A percentile compares a stretch with the other conserved stretches of the same genome.
Conservation (phyloP, 2,797 vertebrate genomes). For the Remorina albescens region DNA sequence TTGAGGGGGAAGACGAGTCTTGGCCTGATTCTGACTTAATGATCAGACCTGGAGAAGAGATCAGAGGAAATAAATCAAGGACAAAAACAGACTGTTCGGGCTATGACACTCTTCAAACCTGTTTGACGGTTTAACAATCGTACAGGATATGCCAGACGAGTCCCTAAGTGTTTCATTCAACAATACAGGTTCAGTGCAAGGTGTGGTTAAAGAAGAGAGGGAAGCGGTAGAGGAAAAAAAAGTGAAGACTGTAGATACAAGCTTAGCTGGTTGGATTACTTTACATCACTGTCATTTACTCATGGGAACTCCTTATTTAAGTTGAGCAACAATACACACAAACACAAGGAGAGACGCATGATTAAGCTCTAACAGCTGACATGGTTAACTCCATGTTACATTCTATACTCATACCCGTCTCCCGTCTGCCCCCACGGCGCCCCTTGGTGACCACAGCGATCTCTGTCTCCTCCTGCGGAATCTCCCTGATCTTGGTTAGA, state of each 20-base stretch:
- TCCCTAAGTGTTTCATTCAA: background rate
- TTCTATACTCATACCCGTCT: constrained; percentile 81
- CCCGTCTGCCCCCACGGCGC: constrained; percentile 88
- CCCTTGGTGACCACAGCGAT: constrained; percentile 90
- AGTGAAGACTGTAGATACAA: constrained; percentile 1
- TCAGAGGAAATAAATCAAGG: background rate
- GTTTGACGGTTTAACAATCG: background rate
- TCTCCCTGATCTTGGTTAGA: constrained; percentile 93
- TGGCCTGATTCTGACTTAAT: constrained; percentile 77
- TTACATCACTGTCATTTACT: constrained; percentile 3
- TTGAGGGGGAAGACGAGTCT: constrained; percentile 75
- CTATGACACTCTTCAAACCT: background rate
- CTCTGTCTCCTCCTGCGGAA: constrained; percentile 93
- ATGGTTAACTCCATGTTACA: background rate
- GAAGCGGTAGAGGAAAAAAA: background rate
- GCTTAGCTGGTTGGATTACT: constrained; percentile 18
- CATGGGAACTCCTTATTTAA: background rate
- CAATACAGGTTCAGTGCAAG: background rate
- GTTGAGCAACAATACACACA: background rate
- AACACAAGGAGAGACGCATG: background rate
- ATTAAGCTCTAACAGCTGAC: background rate
- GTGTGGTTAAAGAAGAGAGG: background rate
- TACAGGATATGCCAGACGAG: background rate
- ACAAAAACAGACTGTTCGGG: background rate
- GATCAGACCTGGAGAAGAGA: constrained; percentile 64